These are phyloP conservation scores for Oopsacas minuta DNA, from an alignment of 37 sponge, comb jelly and placozoan species.

Conservation along the genomic window DNA sequence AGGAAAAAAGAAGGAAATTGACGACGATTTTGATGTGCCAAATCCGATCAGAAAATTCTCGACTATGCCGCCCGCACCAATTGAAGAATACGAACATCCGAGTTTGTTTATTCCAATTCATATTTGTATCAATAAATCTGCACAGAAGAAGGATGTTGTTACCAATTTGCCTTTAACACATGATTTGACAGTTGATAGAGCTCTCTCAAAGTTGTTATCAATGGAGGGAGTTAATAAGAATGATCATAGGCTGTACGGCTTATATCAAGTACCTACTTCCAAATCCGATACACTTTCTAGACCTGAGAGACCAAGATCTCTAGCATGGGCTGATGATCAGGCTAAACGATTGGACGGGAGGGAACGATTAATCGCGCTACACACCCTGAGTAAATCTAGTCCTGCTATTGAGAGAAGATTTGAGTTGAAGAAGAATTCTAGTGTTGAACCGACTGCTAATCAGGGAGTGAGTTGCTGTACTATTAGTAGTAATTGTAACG, in stretches of 20 bases:
- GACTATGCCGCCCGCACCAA: not conserved
- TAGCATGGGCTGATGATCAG: not conserved
- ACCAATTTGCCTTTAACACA: not conserved
- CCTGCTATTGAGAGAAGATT: conserved; percentile 3
- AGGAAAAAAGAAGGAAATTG: conserved; percentile 4
- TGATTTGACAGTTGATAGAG: not conserved
- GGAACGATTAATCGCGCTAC: not conserved
- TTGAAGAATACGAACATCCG: not conserved
- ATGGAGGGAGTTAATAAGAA: not conserved
- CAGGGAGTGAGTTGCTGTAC: not conserved
- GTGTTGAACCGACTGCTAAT: not conserved
- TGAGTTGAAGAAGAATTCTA: not conserved
- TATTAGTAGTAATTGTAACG: not conserved
- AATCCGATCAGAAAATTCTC: not conserved
- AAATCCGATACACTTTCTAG: not conserved
- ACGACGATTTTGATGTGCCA: not conserved
- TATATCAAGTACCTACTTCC: not conserved
- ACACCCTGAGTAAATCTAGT: not conserved
- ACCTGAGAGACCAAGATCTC: not conserved
- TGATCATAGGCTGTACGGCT: not conserved
- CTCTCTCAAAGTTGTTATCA: not conserved
- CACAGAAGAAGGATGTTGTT: not conserved
- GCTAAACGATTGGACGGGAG: not conserved
- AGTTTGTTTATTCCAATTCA: not conserved
- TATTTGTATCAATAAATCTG: not conserved